These are phyloP conservation scores for Coenonympha glycerion DNA, from an alignment of 2,888 invertebrate genomes.

Conservation along the genomic window DNA sequence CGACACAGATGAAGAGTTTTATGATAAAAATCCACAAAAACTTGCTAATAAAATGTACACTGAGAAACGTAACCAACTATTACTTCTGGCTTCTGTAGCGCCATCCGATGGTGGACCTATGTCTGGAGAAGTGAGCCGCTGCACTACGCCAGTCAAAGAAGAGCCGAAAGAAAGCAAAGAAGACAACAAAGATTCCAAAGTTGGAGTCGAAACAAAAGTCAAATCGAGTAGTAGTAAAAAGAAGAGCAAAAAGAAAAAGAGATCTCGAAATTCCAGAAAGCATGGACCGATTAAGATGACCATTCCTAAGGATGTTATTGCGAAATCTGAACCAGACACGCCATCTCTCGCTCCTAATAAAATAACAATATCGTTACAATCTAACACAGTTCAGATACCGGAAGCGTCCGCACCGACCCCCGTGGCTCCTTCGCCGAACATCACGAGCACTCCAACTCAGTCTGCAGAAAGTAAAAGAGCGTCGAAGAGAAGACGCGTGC, in stretches of 20 bases:
- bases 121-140: constrained; percentile 79
- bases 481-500: constrained; percentile 87
- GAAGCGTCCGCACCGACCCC: constrained; percentile 42
- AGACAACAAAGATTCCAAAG: constrained; percentile 67
- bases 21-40: constrained; percentile 87
- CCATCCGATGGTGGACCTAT: constrained; percentile 76
- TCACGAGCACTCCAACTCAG: constrained; percentile 39
- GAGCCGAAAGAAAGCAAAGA: constrained; percentile 66
- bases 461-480: constrained; percentile 79
- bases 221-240: constrained; percentile 76
- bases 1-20: constrained; percentile 91
- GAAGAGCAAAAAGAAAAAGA: constrained; percentile 81
- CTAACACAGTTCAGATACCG: constrained; percentile 69
- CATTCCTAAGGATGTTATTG: constrained; percentile 74
- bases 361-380: constrained; percentile 70
- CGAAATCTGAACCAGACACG: constrained; percentile 47
- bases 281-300: constrained; percentile 76
- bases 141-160: constrained; percentile 75
- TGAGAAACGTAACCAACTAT: constrained; percentile 83
- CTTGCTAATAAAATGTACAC: constrained; percentile 82
- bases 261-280: constrained; percentile 62
- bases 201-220: constrained; percentile 65
- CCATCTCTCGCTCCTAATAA: constrained; percentile 54
- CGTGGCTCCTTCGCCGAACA: constrained; percentile 23
- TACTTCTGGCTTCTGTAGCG: constrained; percentile 78